Conservation (phyloP, 2,888 invertebrate species). For the Apodemia mormo region DNA sequence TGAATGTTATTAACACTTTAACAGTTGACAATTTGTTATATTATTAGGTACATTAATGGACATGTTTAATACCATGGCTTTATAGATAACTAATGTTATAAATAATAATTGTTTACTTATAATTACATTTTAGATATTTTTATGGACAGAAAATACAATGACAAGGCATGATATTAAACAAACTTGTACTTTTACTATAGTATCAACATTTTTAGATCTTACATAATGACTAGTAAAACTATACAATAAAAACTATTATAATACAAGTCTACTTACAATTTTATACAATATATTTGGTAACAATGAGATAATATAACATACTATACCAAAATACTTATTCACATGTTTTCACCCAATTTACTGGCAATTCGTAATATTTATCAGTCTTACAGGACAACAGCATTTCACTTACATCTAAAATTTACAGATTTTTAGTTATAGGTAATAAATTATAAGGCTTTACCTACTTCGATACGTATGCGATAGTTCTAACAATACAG, state of each 20-base stretch:
- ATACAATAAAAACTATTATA: conserved; percentile 59
- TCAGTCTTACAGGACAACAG: conserved; percentile 70
- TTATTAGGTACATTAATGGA: conserved; percentile 47
- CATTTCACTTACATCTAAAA: conserved; percentile 23
- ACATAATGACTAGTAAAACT: conserved; percentile 78
- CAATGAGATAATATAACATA: conserved; percentile 72
- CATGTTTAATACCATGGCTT: conserved; percentile 34
- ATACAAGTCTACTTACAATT: conserved; percentile 55
- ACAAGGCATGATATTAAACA: conserved; percentile 33
- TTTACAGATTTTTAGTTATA: conserved; percentile 25
- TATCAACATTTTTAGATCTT: conserved; percentile 61
- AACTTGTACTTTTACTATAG: conserved; percentile 47
- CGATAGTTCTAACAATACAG: conserved; percentile 60
- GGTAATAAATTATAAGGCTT: conserved; percentile 50
- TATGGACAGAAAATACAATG: conserved; percentile 15
- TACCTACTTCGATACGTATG: conserved; percentile 54
- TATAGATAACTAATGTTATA: conserved; percentile 24
- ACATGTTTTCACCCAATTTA: conserved; percentile 60
- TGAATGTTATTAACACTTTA: conserved; percentile 43
- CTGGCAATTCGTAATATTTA: conserved; percentile 66
- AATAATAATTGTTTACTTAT: conserved; percentile 27
- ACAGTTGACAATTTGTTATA: conserved; percentile 49
- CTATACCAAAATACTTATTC: conserved; percentile 74
- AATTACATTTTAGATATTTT: conserved; percentile 22
- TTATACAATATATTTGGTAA: conserved; percentile 81